Base-by-base conservation (phyloP, 2,888 invertebrate species). In the Hirtodrosophila histrioides region DNA sequence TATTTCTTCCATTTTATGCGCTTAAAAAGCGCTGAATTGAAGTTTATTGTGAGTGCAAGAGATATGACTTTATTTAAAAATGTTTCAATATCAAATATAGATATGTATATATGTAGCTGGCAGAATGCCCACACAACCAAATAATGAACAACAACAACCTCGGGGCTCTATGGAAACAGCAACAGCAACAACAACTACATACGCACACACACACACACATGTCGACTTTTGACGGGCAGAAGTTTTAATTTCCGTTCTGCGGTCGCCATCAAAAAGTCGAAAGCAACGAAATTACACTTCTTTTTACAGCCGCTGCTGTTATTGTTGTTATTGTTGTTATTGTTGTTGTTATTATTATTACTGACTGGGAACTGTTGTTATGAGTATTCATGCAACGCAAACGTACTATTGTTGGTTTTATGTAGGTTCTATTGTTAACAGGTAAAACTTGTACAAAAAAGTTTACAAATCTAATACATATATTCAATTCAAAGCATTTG, bases 191-290 rank as follows among this genome's bases (percentile, higher is more conserved):
- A 51, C 46, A 9, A 24, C 6, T 46, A 49, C 9, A 51, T 27
- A 10, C 29, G 57, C 39, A 41, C 39, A 43, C n/a, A 44, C 23
- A 36, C 49, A 45, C 3, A 39, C 33, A 43, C 29, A 36, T 46
- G 17, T 9, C 7, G 11, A 36, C 43, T 10, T 63, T 61, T 58
- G 55, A 53, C 33, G 33, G 57, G 36, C 51, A 56, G 57, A 69
- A 67, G 66, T 65, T 76, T 80, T 71, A 83, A 80, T 80, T 80
- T 80, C 80, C 81, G 77, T 56, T 71, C 57, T 78, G 73, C 50
- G 66, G 70, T 57, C 50, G 57, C 61, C 63, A 41, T 41, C 48
- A 51, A 40, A 57, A 60, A 64, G 49, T 57, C 53, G 35, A 45
- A 46, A 36, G 56, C 46, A 55, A 43, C 43, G 49, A 64, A 64